These are phyloP conservation scores for Tokudaia tokunoshimensis DNA, from an alignment of 2,797 vertebrate species.

Conservation along the genomic window DNA sequence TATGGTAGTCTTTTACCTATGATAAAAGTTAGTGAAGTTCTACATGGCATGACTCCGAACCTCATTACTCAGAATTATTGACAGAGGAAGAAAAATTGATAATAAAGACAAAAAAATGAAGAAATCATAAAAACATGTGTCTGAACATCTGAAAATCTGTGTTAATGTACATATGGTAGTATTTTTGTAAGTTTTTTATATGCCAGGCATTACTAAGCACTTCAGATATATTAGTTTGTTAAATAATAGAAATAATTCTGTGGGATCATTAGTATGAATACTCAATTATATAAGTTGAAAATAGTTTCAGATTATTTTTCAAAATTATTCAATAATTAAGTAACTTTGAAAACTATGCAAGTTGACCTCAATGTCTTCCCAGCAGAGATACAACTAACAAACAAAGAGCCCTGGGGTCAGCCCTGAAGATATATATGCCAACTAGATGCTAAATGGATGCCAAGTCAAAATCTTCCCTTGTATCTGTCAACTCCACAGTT, in stretches of 20 bases:
- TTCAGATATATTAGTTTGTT: not conserved
- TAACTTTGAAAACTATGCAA: conserved; percentile 32
- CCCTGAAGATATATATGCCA: conserved; percentile 48
- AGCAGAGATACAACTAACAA: conserved; percentile 36
- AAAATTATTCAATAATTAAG: conserved; percentile 7
- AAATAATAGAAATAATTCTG: not conserved
- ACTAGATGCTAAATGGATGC: conserved; percentile 50
- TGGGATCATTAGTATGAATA: not conserved
- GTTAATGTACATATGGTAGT: not conserved
- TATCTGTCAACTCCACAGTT: conserved; percentile 71
- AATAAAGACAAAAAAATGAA: not conserved
- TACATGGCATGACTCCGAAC: rapidly evolving
- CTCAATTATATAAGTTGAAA: conserved; percentile 4
- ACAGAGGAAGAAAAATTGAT: not conserved
- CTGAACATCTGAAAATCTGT: not conserved
- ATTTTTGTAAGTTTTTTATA: not conserved
- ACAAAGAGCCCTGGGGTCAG: conserved; percentile 39
- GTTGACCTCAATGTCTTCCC: not conserved
- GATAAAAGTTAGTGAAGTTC: not conserved
- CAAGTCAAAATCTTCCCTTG: conserved; percentile 61
- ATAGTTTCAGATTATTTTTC: not conserved
- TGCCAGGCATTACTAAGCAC: not conserved
- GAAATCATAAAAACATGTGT: not conserved
- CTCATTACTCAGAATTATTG: not conserved
- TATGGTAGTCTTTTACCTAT: not conserved